Base-by-base conservation (phyloP, 2,888 invertebrate genomes). In the Strigamia maritima region DNA sequence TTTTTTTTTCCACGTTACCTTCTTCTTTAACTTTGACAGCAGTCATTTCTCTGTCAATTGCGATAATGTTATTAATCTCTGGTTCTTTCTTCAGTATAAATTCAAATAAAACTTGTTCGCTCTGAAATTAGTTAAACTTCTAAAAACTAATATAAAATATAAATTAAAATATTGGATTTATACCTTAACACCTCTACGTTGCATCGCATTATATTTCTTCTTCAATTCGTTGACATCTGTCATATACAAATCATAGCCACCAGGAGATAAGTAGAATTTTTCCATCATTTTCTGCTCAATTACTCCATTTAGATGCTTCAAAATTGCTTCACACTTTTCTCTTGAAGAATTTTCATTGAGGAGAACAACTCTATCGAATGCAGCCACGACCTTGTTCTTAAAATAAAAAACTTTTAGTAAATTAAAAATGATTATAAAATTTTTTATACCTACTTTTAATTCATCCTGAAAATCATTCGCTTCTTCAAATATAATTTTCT, bases 401-500 rank as follows among this genome's bases (percentile, higher is more conserved):
- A 70, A 26, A 70, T 8, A n/a, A 26, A 2, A n/a, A 70, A 70
- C 2, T 70, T 26, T 31, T 31, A 31, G 2, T 31, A 31, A 31
- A 31, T 31, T 31, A 31, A 31, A 31, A 31, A 31, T 31, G 3
- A 31, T n/a, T n/a, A 31, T 31, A 31, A 31, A 31, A 31, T 4
- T 31, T 8, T 70, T 10, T 7, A 12, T 31, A 31, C 3, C 24
- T 70, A 70, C 24, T 70, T 70, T 70, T n/a, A 70, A n/a, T 7
- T 28, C 35, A 75, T 75, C n/a, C 6, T 26, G 7, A 75, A 75
- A 35, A 16, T 75, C 75, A 1, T 75, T 16, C 22, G 35, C 8
- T n/a, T 75, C 75, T 16, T 75, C 75, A 75, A 75, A 75, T 26
- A 75, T 75, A 24, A 75, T 75, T 14, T 28, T 75, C n/a, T 75